Base-by-base conservation (phyloP, 1,140 invertebrate genomes). In the Polypedilum vanderplanki region DNA sequence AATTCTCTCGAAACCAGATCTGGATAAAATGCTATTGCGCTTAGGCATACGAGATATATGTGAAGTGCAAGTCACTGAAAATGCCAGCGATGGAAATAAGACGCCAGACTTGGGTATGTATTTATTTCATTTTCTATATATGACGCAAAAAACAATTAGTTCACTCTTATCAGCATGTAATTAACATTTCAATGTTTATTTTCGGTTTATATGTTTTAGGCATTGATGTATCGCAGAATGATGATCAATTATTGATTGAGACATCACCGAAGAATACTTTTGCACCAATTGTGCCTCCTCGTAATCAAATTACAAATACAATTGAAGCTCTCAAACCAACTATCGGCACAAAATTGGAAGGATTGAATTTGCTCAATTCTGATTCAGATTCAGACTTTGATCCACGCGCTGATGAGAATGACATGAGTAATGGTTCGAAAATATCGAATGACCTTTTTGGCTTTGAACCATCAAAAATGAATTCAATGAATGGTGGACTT, bases 331-430 rank as follows among this genome's bases (percentile, higher is more conserved):
- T 82, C 46, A 86, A 86, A 76, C 89, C 90, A 75, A 84, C 87
- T 24, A 88, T 92, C 67, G 92, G 91, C 73, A 90, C 91, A 7
- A 91, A 92, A 83, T 84, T 93, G 75, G 93, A 95, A 83, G 93
- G 92, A 76, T 83, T 95, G 33, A 57, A 57, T 70, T 80, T 95
- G 0, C 85, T 96, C 77, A 91, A 94, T 80, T 87, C 86, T 10
- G 91, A 94, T 80, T 90, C 93, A 65, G 90, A 93, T 78, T 88
- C 87, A 75, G 89, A 90, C 81, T 93, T 93, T 78, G 90, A 93
- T 84, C 91, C 91, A 7, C 85, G 91, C 65, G 90, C 90, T 67
- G 88, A 87, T 78, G 90, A 91, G 79, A 86, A 85, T 67, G 84
- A 87, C 82, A 83, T 12, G 80, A 22, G 79, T 80, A 74, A 79